These are phyloP conservation scores for Acrobasis suavella DNA, from an alignment of 2,888 invertebrate species.

Conservation along the genomic window DNA sequence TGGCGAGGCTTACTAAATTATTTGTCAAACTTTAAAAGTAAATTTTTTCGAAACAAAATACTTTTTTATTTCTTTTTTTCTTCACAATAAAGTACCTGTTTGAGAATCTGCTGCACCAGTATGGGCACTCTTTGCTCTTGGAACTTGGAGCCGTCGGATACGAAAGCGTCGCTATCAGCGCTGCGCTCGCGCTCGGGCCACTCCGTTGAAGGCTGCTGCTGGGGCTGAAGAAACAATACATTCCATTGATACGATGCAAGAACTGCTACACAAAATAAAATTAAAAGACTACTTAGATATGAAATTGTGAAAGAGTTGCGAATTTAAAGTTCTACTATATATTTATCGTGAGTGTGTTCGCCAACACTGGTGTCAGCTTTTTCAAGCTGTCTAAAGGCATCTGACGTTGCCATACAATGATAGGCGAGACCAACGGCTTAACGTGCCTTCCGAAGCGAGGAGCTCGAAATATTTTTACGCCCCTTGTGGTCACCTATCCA, in stretches of 20 bases:
- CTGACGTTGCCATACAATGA: too few species aligned
- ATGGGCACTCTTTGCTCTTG: constrained; percentile 71
- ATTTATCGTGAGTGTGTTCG: too few species aligned
- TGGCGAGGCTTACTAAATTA: too few species aligned
- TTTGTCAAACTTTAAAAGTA: too few species aligned
- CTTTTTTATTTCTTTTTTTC: not conserved
- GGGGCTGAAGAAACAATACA: not conserved
- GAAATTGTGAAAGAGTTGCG: too few species aligned
- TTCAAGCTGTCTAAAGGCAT: not conserved
- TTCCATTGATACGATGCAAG: not conserved
- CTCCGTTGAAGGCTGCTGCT: constrained; percentile 43
- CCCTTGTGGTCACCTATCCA: too few species aligned
- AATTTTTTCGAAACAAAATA: not conserved
- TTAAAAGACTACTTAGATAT: too few species aligned
- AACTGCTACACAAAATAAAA: not conserved
- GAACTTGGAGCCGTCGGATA: constrained; percentile 75
- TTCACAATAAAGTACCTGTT: constrained; percentile 53
- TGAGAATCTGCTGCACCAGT: constrained; percentile 73
- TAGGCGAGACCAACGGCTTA: too few species aligned
- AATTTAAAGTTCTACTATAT: too few species aligned
- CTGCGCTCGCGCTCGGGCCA: constrained; percentile 74
- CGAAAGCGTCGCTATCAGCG: constrained; percentile 71
- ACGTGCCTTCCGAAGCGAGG: too few species aligned
- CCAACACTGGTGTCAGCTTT: too few species aligned
- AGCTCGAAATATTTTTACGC: too few species aligned